Evolutionary conservation across 1,140 invertebrate genomes (phyloP), one percentile per base, ranked within the genome.

Genomic region (Sycobia sp.): DNA sequence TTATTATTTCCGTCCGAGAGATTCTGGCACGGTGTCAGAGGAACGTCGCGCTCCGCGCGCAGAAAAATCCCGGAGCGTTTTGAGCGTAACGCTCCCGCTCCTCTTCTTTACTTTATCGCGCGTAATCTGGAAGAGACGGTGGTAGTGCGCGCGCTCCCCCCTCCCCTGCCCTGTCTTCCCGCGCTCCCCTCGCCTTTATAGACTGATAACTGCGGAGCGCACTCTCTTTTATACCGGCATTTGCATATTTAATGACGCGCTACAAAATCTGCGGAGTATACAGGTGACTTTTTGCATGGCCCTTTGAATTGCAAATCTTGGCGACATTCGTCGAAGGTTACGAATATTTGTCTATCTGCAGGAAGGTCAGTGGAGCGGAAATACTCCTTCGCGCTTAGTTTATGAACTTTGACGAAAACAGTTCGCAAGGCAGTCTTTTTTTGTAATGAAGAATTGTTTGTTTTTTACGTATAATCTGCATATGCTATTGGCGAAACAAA

Each of bases 1-100:
- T 65, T 68, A 65, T 68, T 68, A 68, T 62, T 68, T 65, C 62
- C 59, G 41, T 58, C 25, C 46, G 53, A 49, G 46, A 38, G 47
- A 38, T 46, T 56, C 61, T 65, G 57, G 66, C 57, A 61, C 54
- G 41, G 53, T 34, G 66, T 64, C 44, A 51, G 36, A 13, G 18
- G 32, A 20, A 29, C 29, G 23, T 9, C n/a, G 43, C n/a, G n/a
- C n/a, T 10, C 14, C 4, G 4, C 7, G 11, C 4, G 10, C 11
- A 18, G 9, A 4, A 32, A n/a, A 36, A 43, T 29, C 46, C 18
- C 8, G 46, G 50, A 38, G 20, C 41, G 49, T 60, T 20, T 34
- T 51, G 32, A 32, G 18, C 20, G 11, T 27, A 27, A 27, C 2
- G 11, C 2, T 41, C 38, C n/a, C n/a, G n/a, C n/a, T n/a, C n/a